These are phyloP conservation scores for Drosophila malerkotliana DNA, from an alignment of 1,140 invertebrate genomes.

Conservation along the genomic window DNA sequence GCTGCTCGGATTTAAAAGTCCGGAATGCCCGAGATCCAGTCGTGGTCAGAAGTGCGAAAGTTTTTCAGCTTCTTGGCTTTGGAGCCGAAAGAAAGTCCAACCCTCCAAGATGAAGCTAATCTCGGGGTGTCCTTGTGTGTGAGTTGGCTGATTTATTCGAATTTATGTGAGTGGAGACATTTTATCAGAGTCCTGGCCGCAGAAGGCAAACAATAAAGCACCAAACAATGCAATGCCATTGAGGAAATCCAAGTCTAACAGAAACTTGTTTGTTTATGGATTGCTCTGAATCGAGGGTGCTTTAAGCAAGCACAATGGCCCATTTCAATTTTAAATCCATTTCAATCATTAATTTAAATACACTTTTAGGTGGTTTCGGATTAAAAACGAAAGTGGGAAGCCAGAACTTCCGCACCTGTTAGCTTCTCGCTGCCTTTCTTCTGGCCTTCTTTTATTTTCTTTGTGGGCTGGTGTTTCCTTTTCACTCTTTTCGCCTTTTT, in stretches of 20 bases:
- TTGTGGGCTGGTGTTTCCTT: conserved; percentile 17
- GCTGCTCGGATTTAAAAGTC: conserved; percentile 45
- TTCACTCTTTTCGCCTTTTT: conserved; percentile 11
- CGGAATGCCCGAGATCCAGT: conserved; percentile 19
- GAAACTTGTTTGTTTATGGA: background rate
- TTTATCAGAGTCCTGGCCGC: conserved; percentile 21
- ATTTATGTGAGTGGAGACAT: conserved; percentile 7
- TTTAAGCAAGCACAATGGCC: background rate
- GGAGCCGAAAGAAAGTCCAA: conserved; percentile 18
- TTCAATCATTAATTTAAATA: conserved; percentile 27
- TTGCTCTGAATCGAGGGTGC: background rate
- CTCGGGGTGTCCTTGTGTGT: conserved; percentile 3
- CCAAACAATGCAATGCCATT: conserved; percentile 2
- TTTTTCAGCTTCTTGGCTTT: conserved; percentile 19
- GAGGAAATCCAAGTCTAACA: background rate
- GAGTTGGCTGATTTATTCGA: conserved; percentile 31
- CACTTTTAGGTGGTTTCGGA: conserved; percentile 11
- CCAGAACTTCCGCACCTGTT: conserved; percentile 63
- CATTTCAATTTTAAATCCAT: conserved; percentile 7
- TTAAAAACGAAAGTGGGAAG: conserved; percentile 12
- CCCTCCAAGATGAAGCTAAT: conserved; percentile 32
- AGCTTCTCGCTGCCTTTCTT: conserved; percentile 56
- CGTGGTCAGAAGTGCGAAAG: conserved; percentile 27
- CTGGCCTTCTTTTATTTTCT: conserved; percentile 39
- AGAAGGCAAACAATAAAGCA: background rate